These are phyloP conservation scores for Oceanodroma leucorhoa DNA, from an alignment of 2,797 vertebrate species.

Conservation along the genomic window DNA sequence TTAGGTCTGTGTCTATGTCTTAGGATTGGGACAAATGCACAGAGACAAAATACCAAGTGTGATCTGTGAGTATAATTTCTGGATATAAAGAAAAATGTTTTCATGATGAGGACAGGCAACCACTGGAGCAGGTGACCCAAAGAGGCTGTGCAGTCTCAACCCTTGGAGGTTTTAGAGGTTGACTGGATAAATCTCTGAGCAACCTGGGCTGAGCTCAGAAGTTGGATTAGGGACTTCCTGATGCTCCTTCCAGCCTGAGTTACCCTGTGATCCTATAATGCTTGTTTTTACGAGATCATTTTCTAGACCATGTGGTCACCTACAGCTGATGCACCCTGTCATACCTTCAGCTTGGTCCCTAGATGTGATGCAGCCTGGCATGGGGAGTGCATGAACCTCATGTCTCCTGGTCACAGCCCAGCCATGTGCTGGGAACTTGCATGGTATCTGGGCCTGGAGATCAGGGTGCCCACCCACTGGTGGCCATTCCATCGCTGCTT, in stretches of 20 bases:
- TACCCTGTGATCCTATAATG: neutral
- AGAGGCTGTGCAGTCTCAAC: neutral
- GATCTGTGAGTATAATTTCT: neutral
- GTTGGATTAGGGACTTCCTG: neutral
- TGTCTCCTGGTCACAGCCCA: neutral
- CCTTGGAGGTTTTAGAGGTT: neutral
- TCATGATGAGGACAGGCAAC: neutral
- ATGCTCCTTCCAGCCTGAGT: neutral
- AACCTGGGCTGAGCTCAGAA: neutral
- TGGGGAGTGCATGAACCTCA: fast-evolving
- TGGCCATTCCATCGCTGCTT: neutral
- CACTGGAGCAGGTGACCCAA: neutral
- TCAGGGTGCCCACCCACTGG: neutral
- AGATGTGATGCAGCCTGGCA: neutral
- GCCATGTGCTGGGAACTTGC: neutral
- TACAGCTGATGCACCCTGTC: neutral
- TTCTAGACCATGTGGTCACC: neutral
- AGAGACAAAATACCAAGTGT: neutral
- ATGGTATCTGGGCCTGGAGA: neutral
- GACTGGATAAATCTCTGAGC: neutral
- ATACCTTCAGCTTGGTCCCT: neutral
- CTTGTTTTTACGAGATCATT: neutral
- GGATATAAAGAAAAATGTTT: neutral
- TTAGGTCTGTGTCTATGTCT: neutral
- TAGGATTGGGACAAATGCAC: neutral